Conservation (phyloP, 2,888 invertebrate genomes). For the Psylliodes chrysocephalus region DNA sequence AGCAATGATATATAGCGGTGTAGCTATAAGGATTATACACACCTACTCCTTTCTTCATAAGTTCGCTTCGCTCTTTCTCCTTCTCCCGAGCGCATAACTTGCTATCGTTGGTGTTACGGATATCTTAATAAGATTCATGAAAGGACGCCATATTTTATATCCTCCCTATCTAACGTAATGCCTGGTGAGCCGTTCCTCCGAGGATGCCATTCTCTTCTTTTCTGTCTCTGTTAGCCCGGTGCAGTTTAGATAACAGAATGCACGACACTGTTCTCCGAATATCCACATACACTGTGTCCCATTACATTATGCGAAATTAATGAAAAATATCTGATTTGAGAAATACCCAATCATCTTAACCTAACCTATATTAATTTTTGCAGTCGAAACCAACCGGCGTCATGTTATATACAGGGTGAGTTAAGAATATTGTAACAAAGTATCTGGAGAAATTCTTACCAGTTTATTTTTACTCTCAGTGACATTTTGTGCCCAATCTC, state of each 20-base stretch:
- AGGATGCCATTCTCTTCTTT: constrained; percentile 35
- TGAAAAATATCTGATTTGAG: too few relatives aligned
- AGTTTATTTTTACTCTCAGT: too few relatives aligned
- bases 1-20: constrained; percentile 65
- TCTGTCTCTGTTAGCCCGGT: constrained; percentile 45
- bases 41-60: constrained; percentile 68
- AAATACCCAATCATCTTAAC: too few relatives aligned
- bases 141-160: constrained; percentile 85
- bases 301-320: too few relatives aligned
- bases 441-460: too few relatives aligned
- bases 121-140: constrained; percentile 87
- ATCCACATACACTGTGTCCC: too few relatives aligned
- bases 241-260: constrained; percentile 40
- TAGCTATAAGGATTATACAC: constrained; percentile 67
- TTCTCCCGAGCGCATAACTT: constrained; percentile 58
- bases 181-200: constrained; percentile 57
- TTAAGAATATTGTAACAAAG: too few relatives aligned
- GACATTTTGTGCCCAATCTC: too few relatives aligned
- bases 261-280: constrained; percentile 48
- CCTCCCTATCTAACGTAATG: constrained; percentile 67
- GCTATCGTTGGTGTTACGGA: constrained; percentile 70
- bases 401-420: too few relatives aligned
- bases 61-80: constrained; percentile 57
- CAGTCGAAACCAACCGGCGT: too few relatives aligned
- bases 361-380: too few relatives aligned